phyloP scores from a whole-genome alignment of 2,113 vertebrate genomes.

The Stictonetta naevosa region DNA sequence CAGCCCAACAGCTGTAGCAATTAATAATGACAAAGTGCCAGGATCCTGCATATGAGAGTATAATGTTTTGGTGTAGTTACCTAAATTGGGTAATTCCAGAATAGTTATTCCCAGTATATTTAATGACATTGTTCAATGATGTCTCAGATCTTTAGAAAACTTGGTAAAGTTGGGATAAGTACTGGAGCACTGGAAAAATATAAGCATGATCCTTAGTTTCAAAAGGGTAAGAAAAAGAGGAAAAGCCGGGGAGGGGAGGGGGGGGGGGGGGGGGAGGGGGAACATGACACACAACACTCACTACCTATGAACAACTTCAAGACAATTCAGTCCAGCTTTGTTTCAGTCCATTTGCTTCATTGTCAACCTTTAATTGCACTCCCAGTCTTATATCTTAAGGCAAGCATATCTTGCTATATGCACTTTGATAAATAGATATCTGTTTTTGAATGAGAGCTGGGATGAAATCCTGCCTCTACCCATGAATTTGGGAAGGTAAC shows the following conservation, averaged over 20 bases:
- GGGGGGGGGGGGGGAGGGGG: no score
- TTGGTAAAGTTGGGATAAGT: neutral
- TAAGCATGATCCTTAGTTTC: neutral
- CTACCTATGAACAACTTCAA: neutral
- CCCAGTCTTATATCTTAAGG: neutral
- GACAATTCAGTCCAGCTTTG: neutral
- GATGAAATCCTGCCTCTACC: neutral
- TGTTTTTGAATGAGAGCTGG: neutral
- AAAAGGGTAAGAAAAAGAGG: neutral
- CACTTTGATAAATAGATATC: neutral
- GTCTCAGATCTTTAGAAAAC: neutral
- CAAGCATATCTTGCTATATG: neutral
- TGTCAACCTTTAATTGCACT: neutral
- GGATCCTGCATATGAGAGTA: neutral
- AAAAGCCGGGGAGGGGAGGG: neutral
- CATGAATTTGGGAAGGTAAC: neutral
- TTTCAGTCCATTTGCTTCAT: neutral
- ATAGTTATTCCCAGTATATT: fast-evolving
- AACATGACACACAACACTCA: no score
- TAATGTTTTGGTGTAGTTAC: neutral
- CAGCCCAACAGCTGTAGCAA: neutral
- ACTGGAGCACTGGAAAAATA: neutral
- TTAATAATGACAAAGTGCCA: neutral
- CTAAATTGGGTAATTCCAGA: neutral
- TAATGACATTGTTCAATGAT: neutral